Percentiles rank a stretch among this genome's conserved stretches.
Conservation (phyloP, 2,797 vertebrate species). For the Rhinoraja longicauda region DNA sequence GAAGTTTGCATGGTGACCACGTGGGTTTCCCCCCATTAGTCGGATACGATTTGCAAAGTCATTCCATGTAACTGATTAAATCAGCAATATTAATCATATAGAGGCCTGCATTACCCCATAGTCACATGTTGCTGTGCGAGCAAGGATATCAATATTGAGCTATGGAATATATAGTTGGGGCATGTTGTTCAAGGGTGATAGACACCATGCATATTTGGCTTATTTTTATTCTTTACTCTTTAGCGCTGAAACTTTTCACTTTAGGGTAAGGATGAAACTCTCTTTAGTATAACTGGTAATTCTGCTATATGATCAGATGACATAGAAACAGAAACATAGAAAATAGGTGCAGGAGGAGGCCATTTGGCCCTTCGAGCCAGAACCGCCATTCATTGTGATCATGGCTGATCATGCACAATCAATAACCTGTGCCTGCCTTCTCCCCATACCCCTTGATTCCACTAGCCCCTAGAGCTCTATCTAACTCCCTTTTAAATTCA, state of each 20-base stretch:
- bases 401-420: no score
- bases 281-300: not conserved
- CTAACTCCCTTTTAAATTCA: no score
- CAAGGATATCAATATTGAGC: not conserved
- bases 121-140: not conserved
- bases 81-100: not conserved
- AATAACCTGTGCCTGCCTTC: no score
- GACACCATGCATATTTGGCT: not conserved
- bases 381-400: no score
- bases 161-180: not conserved
- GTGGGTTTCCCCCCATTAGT: not conserved
- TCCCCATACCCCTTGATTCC: no score
- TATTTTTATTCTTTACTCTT: not conserved
- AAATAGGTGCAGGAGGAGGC: no score
- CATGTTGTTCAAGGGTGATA: not conserved
- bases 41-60: not conserved
- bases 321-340: no score
- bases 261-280: not conserved
- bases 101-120: not conserved
- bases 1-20: no score
- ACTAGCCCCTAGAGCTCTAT: no score
- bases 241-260: not conserved
- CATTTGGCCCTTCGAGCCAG: no score
- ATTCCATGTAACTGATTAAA: not conserved
- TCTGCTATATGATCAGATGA: not conserved